Evolutionary conservation across 2,888 invertebrate species (phyloP).

Genomic region (Cheilosia variabilis): DNA sequence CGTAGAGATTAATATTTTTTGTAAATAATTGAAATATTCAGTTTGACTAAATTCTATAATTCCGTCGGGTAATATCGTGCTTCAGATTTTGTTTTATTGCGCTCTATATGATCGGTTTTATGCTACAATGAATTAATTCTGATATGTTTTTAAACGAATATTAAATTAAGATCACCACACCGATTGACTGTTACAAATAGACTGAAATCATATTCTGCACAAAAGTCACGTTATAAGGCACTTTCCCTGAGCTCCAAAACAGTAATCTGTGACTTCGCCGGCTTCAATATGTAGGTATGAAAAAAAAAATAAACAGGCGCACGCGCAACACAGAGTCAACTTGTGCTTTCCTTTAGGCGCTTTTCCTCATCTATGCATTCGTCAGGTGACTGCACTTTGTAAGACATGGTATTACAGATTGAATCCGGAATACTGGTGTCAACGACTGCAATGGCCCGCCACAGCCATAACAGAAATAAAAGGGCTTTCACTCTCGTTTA

Average conservation of each 20-base stretch:
- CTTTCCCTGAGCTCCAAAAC: constrained; percentile 68
- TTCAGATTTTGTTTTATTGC: not conserved
- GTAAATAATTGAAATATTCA: too few relatives aligned
- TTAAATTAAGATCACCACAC: constrained; percentile 19
- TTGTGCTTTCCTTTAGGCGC: constrained; percentile 17
- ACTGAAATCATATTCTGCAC: constrained; percentile 71
- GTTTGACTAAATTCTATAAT: not conserved
- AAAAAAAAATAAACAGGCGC: not conserved
- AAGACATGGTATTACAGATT: not conserved
- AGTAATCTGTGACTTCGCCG: constrained; percentile 13
- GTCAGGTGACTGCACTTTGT: constrained; percentile 1
- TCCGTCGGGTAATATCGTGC: too few relatives aligned
- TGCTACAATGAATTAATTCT: not conserved
- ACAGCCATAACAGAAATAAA: not conserved
- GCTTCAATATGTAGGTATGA: not conserved
- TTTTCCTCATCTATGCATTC: constrained; percentile 1
- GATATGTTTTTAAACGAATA: not conserved
- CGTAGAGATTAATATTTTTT: too few relatives aligned
- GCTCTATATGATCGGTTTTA: not conserved
- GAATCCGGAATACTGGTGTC: constrained; percentile 6
- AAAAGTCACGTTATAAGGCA: constrained; percentile 75
- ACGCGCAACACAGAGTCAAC: not conserved
- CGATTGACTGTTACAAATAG: constrained; percentile 65
- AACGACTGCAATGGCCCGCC: constrained; percentile 3
- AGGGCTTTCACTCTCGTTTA: constrained; percentile 28